phyloP scores from a whole-genome alignment of 1,140 invertebrate genomes.

The Sitobion miscanthi region DNA sequence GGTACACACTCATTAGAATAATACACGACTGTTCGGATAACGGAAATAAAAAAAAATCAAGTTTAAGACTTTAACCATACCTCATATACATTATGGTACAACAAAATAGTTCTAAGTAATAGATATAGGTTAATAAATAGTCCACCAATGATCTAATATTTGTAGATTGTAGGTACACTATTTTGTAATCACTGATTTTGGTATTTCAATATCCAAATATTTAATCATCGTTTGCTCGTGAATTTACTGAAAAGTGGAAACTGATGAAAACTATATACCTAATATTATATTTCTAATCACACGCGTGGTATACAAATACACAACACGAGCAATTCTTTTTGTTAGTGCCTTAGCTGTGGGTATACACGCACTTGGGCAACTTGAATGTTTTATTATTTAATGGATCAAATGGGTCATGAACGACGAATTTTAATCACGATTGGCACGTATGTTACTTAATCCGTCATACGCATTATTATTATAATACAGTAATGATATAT shows the following conservation, averaged over 20 bases:
- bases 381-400: slow-evolving; percentile 42
- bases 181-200: neutral
- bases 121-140: neutral
- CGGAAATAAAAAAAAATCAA: neutral
- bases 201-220: neutral
- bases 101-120: neutral
- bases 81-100: neutral
- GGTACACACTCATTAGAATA: neutral
- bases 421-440: slow-evolving; percentile 54
- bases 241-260: neutral
- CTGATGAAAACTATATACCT: neutral
- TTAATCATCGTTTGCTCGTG: neutral
- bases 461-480: slow-evolving; percentile 32
- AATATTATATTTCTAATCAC: neutral
- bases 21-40: neutral
- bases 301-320: neutral
- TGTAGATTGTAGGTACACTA: no score
- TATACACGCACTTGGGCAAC: neutral
- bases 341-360: neutral
- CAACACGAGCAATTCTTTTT: neutral
- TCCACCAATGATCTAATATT: neutral
- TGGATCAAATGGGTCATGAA: slow-evolving; percentile 56
- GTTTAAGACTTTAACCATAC: neutral
- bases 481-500: neutral
- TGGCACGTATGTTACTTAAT: slow-evolving; percentile 52